phyloP scores from a whole-genome alignment of 1,140 invertebrate species.

The Bombus superbus region DNA sequence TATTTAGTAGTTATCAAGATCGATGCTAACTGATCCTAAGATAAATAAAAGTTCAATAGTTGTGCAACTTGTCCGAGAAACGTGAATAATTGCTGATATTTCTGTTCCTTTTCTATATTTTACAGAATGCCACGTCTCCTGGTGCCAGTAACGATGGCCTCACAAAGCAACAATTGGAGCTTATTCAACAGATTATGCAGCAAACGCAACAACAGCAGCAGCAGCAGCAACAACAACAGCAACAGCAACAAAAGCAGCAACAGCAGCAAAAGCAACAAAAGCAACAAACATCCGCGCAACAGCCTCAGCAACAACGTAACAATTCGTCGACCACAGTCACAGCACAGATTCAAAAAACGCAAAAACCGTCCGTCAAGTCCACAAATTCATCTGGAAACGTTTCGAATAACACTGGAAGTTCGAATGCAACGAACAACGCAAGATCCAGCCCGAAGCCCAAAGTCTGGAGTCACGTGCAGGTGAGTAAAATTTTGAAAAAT shows the following conservation, averaged over 20 bases:
- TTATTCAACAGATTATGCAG: conserved; percentile 91
- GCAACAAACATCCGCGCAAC: conserved; percentile 62
- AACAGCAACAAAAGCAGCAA: conserved; percentile 66
- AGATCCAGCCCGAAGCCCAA: conserved; percentile 80
- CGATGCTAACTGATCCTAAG: neutral
- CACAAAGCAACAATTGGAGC: conserved; percentile 89
- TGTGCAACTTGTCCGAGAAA: too few species aligned
- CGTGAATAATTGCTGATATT: too few species aligned
- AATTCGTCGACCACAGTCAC: conserved; percentile 63
- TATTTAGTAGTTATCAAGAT: neutral
- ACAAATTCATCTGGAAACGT: conserved; percentile 72
- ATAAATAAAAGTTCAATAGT: too few species aligned
- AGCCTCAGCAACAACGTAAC: conserved; percentile 68
- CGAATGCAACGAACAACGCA: conserved; percentile 63
- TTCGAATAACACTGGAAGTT: conserved; percentile 70
- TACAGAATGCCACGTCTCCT: conserved; percentile 79
- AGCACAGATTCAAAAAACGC: conserved; percentile 73
- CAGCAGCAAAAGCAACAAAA: conserved; percentile 66
- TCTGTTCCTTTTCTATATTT: conserved; percentile 45
- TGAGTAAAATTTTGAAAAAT: conserved; percentile 56
- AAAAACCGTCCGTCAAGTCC: conserved; percentile 77
- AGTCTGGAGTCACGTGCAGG: conserved; percentile 79
- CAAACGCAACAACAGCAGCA: conserved; percentile 85
- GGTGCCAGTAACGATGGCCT: conserved; percentile 86
- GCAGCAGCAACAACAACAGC: conserved; percentile 60